phyloP scores from a whole-genome alignment of 2,888 invertebrate genomes.

The Heliconius ismenius region DNA sequence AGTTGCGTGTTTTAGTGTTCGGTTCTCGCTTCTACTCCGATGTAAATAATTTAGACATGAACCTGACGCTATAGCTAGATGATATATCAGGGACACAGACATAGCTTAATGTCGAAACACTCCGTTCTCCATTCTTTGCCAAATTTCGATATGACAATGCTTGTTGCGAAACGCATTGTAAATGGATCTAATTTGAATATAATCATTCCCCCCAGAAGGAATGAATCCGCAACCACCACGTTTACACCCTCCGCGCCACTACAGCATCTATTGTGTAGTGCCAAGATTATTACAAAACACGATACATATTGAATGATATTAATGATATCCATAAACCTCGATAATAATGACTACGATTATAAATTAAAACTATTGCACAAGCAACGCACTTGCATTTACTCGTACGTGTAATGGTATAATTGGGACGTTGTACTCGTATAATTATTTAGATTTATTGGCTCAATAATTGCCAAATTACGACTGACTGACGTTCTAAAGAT shows the following conservation, averaged over 20 bases:
- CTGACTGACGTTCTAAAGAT: not conserved
- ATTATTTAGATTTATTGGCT: not conserved
- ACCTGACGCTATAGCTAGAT: not conserved
- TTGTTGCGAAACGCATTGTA: too few relatives aligned
- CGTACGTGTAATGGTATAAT: not conserved
- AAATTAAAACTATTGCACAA: conserved; percentile 6
- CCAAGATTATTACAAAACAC: not conserved
- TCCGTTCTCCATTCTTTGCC: too few relatives aligned
- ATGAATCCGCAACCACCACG: not conserved
- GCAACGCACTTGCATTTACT: not conserved
- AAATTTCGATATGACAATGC: too few relatives aligned
- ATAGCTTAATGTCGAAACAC: too few relatives aligned
- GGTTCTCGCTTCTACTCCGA: not conserved
- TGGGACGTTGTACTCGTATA: not conserved
- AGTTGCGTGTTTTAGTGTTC: not conserved
- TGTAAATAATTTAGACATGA: not conserved
- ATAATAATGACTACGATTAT: conserved; percentile 4
- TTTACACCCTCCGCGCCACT: too few relatives aligned
- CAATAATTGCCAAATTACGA: conserved; percentile 8
- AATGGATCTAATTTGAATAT: too few relatives aligned
- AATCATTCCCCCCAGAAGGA: too few relatives aligned
- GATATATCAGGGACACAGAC: too few relatives aligned
- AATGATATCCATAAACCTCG: not conserved
- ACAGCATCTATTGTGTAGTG: not conserved
- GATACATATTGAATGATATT: not conserved